Evolutionary conservation across 2,797 vertebrate genomes (phyloP).

Genomic region (Melanotaenia boesemani): DNA sequence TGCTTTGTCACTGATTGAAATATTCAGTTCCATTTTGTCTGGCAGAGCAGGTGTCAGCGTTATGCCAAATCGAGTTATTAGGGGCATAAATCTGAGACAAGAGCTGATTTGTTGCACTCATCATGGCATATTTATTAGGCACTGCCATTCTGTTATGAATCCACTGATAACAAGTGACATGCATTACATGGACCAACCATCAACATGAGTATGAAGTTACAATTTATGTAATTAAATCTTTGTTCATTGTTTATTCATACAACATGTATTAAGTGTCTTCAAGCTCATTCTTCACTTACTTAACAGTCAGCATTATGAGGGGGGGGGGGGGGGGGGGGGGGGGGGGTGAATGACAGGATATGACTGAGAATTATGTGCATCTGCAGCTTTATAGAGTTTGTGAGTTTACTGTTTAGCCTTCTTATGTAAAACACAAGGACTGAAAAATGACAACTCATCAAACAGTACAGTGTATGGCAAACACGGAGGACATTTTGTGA

Average conservation of each 20-base stretch:
- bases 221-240: constrained; percentile 56
- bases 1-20: constrained; percentile 75
- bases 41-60: constrained; percentile 75
- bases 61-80: constrained; percentile 79
- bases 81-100: constrained; percentile 75
- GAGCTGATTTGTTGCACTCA: constrained; percentile 73
- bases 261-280: constrained; percentile 18
- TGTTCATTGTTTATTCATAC: constrained; percentile 25
- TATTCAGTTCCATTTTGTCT: constrained; percentile 78
- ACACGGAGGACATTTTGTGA: too few species aligned
- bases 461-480: not conserved
- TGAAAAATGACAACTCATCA: constrained; percentile 1
- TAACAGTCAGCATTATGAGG: constrained; percentile 4
- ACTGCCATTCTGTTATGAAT: constrained; percentile 72
- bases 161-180: constrained; percentile 73
- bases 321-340: not conserved
- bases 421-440: not conserved
- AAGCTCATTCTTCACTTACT: constrained; percentile 2
- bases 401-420: not conserved
- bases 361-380: constrained; percentile 11
- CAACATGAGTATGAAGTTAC: constrained; percentile 14
- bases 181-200: constrained; percentile 11
- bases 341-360: constrained; percentile 1
- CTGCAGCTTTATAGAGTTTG: not conserved
- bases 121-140: constrained; percentile 78